Conservation (phyloP, 2,888 invertebrate species). For the Elegia similella region DNA sequence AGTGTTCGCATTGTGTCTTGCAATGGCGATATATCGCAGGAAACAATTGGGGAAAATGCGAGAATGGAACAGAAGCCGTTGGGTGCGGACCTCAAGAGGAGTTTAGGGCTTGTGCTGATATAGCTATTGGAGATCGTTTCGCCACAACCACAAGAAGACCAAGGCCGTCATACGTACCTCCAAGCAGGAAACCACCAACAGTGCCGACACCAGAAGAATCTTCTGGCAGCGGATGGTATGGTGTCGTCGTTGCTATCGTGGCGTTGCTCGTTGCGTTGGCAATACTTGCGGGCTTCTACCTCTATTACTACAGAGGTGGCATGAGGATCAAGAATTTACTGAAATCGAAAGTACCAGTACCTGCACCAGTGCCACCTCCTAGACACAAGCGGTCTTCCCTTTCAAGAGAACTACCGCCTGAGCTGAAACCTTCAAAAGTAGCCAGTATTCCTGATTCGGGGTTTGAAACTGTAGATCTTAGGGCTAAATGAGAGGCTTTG, state of each 20-base stretch:
- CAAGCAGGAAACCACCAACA: slow-evolving; percentile 65
- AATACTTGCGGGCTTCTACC: slow-evolving; percentile 85
- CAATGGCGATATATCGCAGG: slow-evolving; percentile 95
- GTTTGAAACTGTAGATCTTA: slow-evolving; percentile 73
- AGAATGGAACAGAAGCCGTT: slow-evolving; percentile 87
- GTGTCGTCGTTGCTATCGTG: slow-evolving; percentile 83
- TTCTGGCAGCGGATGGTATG: slow-evolving; percentile 75
- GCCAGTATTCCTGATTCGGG: slow-evolving; percentile 64
- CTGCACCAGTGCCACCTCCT: slow-evolving; percentile 70
- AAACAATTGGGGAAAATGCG: slow-evolving; percentile 91
- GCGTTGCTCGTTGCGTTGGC: slow-evolving; percentile 85
- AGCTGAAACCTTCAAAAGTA: slow-evolving; percentile 59
- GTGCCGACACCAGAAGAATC: slow-evolving; percentile 68
- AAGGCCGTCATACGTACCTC: slow-evolving; percentile 69
- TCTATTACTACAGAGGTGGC: slow-evolving; percentile 89
- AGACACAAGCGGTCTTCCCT: slow-evolving; percentile 66
- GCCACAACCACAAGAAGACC: slow-evolving; percentile 68
- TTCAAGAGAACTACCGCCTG: slow-evolving; percentile 63
- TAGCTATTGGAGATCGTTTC: slow-evolving; percentile 84
- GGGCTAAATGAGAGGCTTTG: slow-evolving; percentile 53
- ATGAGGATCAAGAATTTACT: slow-evolving; percentile 84
- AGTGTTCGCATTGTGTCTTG: slow-evolving; percentile 91
- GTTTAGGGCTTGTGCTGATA: slow-evolving; percentile 92
- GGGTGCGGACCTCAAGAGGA: slow-evolving; percentile 95
- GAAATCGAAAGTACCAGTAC: slow-evolving; percentile 61